Conservation (phyloP, 2,113 vertebrate species). For the Oncorhynchus gorbuscha region DNA sequence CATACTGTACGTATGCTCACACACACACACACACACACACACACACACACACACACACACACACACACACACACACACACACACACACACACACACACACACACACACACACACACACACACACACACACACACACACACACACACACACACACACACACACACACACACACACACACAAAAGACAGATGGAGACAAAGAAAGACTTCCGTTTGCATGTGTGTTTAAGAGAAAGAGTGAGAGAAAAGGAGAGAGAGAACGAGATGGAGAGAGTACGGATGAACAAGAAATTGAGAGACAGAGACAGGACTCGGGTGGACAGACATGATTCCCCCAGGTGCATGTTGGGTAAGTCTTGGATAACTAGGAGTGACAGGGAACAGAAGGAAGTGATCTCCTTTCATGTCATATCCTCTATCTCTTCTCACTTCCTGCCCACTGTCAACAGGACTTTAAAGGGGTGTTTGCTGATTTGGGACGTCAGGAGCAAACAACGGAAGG, state of each 20-base stretch:
- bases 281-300: slow-evolving; percentile 30
- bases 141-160: not conserved
- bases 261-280: not conserved
- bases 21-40: slow-evolving; percentile 33
- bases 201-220: not conserved
- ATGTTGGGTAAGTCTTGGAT: slow-evolving; percentile 78
- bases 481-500: slow-evolving; percentile 66
- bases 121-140: too few relatives aligned
- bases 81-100: not conserved
- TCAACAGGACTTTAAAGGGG: slow-evolving; percentile 77
- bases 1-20: slow-evolving; percentile 67
- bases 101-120: not conserved
- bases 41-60: slow-evolving; percentile 48
- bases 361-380: slow-evolving; percentile 78
- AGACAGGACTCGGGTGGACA: slow-evolving; percentile 64
- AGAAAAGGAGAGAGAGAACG: not conserved
- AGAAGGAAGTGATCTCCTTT: slow-evolving; percentile 78
- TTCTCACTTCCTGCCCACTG: slow-evolving; percentile 71
- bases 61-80: slow-evolving; percentile 35
- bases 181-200: not conserved
- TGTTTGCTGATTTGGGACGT: slow-evolving; percentile 74
- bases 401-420: slow-evolving; percentile 73
- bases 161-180: not conserved
- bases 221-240: not conserved
- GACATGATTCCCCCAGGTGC: slow-evolving; percentile 79